Conservation (phyloP, 2,797 vertebrate species). For the Intellagama lesueurii region DNA sequence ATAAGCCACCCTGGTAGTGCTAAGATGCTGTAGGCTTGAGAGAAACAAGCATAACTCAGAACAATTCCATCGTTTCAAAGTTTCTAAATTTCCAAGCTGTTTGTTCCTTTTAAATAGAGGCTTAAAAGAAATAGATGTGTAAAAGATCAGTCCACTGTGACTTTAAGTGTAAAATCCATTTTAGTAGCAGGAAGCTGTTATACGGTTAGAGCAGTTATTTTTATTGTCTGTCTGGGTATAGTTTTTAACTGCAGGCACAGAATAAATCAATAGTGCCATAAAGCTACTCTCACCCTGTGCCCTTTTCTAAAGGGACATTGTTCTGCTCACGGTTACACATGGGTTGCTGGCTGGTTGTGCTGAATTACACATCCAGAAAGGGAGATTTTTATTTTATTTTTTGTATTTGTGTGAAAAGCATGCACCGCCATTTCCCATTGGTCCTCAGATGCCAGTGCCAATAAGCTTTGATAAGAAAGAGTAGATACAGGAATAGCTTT, state of each 20-base stretch:
- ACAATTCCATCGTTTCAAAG: slow-evolving; percentile 55
- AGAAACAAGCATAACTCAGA: slow-evolving; percentile 26
- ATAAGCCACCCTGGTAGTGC: background rate
- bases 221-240: slow-evolving; percentile 97
- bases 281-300: slow-evolving; percentile 89
- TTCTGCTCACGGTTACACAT: slow-evolving; percentile 62
- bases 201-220: slow-evolving; percentile 96
- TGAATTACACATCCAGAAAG: slow-evolving; percentile 41
- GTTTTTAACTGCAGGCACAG: slow-evolving; percentile 92
- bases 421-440: slow-evolving; percentile 1
- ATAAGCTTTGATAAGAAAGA: background rate
- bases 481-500: background rate
- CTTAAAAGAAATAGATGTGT: slow-evolving; percentile 71
- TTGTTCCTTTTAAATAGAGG: slow-evolving; percentile 58
- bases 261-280: slow-evolving; percentile 96
- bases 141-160: slow-evolving; percentile 77
- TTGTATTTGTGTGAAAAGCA: no score
- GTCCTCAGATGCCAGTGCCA: background rate
- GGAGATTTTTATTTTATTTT: slow-evolving; percentile 1
- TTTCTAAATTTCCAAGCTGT: slow-evolving; percentile 56
- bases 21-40: slow-evolving; percentile 9
- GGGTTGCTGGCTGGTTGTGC: slow-evolving; percentile 47
- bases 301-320: slow-evolving; percentile 85
- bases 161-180: slow-evolving; percentile 93
- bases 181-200: slow-evolving; percentile 92